Percentiles rank a stretch among this genome's conserved stretches.
phyloP scores from a whole-genome alignment of 2,113 vertebrate genomes.

The Oncorhynchus clarkii region DNA sequence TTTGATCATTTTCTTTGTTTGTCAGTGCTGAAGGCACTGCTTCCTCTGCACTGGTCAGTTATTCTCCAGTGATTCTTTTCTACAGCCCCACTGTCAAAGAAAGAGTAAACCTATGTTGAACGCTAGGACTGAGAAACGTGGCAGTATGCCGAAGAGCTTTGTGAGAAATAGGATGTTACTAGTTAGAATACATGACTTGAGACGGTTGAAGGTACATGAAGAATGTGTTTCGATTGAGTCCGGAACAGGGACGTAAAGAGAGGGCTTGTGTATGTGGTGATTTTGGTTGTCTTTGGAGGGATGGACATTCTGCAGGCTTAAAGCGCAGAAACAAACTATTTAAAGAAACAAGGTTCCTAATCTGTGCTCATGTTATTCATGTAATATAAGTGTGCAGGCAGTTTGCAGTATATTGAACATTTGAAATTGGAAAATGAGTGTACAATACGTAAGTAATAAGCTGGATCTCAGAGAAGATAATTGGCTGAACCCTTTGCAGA shows the following conservation, averaged over 20 bases:
- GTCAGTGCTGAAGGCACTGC: slow-evolving; percentile 42
- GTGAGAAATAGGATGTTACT: slow-evolving; percentile 8
- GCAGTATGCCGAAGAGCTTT: slow-evolving; percentile 12
- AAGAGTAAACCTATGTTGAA: background rate
- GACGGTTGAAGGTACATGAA: slow-evolving; percentile 34
- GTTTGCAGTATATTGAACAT: slow-evolving; percentile 24
- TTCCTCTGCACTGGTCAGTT: slow-evolving; percentile 32
- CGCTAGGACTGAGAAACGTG: slow-evolving; percentile 21
- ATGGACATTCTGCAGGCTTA: slow-evolving; percentile 18
- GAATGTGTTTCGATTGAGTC: slow-evolving; percentile 49
- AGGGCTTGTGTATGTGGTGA: slow-evolving; percentile 43
- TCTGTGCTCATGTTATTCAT: slow-evolving; percentile 40
- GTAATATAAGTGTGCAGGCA: slow-evolving; percentile 26
- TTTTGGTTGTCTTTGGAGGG: slow-evolving; percentile 27
- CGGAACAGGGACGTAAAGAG: slow-evolving; percentile 31
- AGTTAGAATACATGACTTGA: slow-evolving; percentile 3
- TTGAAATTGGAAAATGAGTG: background rate
- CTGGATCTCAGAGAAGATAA: background rate
- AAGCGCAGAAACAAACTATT: background rate
- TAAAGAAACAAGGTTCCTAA: slow-evolving; percentile 18
- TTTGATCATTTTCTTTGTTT: slow-evolving; percentile 25
- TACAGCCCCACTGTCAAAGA: background rate
- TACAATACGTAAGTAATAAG: background rate
- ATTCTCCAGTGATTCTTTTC: slow-evolving; percentile 6
- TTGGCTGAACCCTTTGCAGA: background rate